Evolutionary conservation across 2,888 invertebrate species (phyloP), one percentile per base, ranked within the genome.

Genomic region (Agelastica alni): DNA sequence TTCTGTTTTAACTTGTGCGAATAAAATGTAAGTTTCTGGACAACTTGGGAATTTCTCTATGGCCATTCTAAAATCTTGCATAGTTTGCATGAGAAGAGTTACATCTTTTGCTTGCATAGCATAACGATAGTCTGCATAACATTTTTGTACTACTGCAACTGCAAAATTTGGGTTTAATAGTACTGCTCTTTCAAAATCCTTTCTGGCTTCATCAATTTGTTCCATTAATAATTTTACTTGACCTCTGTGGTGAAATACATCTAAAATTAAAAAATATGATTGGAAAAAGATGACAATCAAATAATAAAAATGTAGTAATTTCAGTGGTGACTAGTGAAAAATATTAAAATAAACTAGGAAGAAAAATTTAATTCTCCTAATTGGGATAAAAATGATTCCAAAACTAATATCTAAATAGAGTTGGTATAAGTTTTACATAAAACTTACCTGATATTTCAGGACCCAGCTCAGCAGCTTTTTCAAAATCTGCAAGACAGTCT

Each of bases 241-340:
- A 44, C 95, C 96, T 59, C 95, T 81, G 71, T 97, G 96, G 74
- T 96, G 93, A 75, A 90, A 96, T 46, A 97, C 86, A 74, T 97
- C 97, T 14, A 54, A n/a, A 66, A 64, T 18, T 51, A 22, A 46
- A 18, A 1, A n/a, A n/a, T n/a, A n/a, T n/a, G n/a, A n/a, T n/a
- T n/a, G n/a, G n/a, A n/a, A n/a, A n/a, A n/a, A n/a, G n/a, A n/a
- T n/a, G n/a, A n/a, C n/a, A n/a, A n/a, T n/a, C n/a, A n/a, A n/a
- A n/a, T n/a, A n/a, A n/a, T n/a, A n/a, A n/a, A n/a, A n/a, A n/a
- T n/a, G n/a, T n/a, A n/a, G n/a, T n/a, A n/a, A n/a, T n/a, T n/a
- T n/a, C n/a, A n/a, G n/a, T n/a, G n/a, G n/a, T n/a, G n/a, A n/a
- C n/a, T n/a, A n/a, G n/a, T n/a, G n/a, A n/a, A n/a, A n/a, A n/a